Percentiles rank a stretch among this genome's conserved stretches.
phyloP scores from a whole-genome alignment of 1,140 invertebrate species.

The Sinella curviseta region DNA sequence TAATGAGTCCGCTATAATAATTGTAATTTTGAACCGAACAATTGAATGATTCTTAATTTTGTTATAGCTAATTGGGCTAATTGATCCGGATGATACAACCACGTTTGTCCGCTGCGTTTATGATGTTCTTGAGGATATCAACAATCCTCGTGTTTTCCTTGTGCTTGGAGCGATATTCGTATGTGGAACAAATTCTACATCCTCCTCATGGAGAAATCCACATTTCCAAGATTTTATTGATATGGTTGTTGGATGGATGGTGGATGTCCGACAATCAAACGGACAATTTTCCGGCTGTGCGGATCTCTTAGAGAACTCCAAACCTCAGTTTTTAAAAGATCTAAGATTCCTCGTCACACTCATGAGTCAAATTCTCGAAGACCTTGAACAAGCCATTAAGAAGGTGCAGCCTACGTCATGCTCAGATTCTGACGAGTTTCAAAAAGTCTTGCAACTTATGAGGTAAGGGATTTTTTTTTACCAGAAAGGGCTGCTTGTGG shows the following conservation, averaged over 20 bases:
- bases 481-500: too few species aligned
- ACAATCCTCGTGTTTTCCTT: neutral
- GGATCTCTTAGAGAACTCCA: slow-evolving; percentile 30
- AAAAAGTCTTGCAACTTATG: neutral
- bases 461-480: too few species aligned
- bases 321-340: slow-evolving; percentile 36
- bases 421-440: slow-evolving; percentile 9
- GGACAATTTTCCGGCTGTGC: slow-evolving; percentile 34
- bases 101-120: neutral
- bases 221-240: slow-evolving; percentile 41
- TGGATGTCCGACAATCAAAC: slow-evolving; percentile 36
- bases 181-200: neutral
- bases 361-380: slow-evolving; percentile 35
- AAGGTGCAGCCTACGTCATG: neutral
- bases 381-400: slow-evolving; percentile 31
- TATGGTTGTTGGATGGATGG: slow-evolving; percentile 47
- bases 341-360: slow-evolving; percentile 26
- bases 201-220: neutral
- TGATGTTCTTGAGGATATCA: slow-evolving; percentile 10
- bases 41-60: too few species aligned
- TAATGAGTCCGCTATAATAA: neutral
- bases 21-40: neutral
- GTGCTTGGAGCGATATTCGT: neutral
- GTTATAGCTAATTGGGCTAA: neutral
- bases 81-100: neutral